Evolutionary conservation across 2,888 invertebrate genomes (phyloP).

Genomic region (Laothoe populi): DNA sequence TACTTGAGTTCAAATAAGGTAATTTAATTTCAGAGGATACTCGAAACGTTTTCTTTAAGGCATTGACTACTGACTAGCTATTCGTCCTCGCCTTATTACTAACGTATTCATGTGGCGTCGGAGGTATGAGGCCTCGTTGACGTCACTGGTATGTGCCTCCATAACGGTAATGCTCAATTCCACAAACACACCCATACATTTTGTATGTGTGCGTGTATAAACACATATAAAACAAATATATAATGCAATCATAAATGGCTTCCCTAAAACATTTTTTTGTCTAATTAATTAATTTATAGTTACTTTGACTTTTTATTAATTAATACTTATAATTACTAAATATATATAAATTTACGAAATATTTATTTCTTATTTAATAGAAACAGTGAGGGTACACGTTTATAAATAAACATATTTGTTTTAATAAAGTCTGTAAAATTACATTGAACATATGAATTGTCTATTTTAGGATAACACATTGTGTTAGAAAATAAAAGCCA

Average conservation of each 20-base stretch:
- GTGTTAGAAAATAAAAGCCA: slow-evolving; percentile 14
- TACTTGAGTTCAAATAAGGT: slow-evolving; percentile 2
- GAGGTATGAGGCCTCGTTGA: slow-evolving; percentile 78
- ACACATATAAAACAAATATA: no score
- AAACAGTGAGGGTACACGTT: no score
- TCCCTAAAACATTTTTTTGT: no score
- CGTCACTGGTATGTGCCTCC: slow-evolving; percentile 84
- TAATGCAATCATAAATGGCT: no score
- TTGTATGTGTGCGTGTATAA: slow-evolving; percentile 52
- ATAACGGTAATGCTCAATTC: slow-evolving; percentile 83
- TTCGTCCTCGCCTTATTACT: slow-evolving; percentile 66
- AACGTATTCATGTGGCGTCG: slow-evolving; percentile 77
- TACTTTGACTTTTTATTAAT: no score
- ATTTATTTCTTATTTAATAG: no score
- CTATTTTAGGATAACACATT: not conserved
- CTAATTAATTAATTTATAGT: no score
- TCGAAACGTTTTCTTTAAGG: slow-evolving; percentile 25
- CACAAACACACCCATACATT: slow-evolving; percentile 58
- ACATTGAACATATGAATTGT: not conserved
- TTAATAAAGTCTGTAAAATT: not conserved
- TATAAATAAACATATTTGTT: no score
- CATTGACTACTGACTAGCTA: slow-evolving; percentile 47
- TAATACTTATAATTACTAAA: no score
- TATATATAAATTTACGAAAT: no score
- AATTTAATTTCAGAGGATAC: slow-evolving; percentile 13